These are phyloP conservation scores for Coracias cyanogaster DNA, from an alignment of 2,797 vertebrate genomes.

Conservation along the genomic window DNA sequence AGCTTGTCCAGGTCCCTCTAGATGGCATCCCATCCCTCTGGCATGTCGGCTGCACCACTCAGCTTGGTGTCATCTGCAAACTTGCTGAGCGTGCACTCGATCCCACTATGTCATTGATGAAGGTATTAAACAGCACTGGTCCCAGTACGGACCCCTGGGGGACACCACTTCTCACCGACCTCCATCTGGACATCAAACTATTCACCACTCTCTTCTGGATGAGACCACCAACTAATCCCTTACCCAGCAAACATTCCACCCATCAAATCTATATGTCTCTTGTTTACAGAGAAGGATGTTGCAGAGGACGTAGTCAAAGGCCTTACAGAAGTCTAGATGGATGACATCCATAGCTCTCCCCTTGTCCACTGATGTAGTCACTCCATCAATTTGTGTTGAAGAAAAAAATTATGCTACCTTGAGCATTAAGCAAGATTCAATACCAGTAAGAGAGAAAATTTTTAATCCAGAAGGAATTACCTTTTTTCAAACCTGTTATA, in stretches of 20 bases:
- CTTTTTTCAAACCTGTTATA: background rate
- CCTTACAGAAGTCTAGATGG: background rate
- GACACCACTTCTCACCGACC: background rate
- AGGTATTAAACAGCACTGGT: background rate
- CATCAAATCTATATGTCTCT: background rate
- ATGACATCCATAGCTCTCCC: background rate
- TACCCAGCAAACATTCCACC: background rate
- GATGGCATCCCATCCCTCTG: background rate
- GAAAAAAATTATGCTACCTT: background rate
- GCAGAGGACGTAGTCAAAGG: background rate
- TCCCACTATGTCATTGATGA: background rate
- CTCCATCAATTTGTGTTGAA: background rate
- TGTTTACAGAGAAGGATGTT: background rate
- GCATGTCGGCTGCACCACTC: background rate
- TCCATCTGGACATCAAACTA: background rate
- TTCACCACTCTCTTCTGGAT: background rate
- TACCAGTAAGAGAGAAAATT: background rate
- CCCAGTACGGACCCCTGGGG: background rate
- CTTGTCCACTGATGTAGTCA: background rate
- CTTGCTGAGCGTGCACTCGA: background rate
- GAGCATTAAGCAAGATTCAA: background rate
- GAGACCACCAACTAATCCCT: background rate
- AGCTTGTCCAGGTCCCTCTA: background rate
- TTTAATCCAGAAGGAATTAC: background rate
- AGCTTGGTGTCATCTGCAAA: background rate